Conservation (phyloP, 2,888 invertebrate species). For the Idaea straminata region DNA sequence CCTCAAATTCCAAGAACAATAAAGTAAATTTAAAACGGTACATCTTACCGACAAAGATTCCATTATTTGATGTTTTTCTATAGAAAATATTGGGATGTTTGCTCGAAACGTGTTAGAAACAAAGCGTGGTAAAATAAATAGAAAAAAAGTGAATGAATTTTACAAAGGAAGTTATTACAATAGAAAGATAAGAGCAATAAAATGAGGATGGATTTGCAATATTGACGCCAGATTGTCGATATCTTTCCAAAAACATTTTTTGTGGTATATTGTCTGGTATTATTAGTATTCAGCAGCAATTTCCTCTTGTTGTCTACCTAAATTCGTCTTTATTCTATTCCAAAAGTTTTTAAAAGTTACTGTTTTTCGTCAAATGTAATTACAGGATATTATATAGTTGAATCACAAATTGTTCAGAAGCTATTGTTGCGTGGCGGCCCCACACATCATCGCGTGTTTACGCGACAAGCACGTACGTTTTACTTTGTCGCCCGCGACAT, state of each 20-base stretch:
- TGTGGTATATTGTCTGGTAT: not conserved
- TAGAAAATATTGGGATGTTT: conserved; percentile 52
- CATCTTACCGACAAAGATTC: conserved; percentile 32
- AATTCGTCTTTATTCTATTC: not conserved
- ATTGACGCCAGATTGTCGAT: not conserved
- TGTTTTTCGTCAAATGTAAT: not conserved
- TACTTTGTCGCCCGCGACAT: conserved; percentile 77
- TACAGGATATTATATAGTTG: conserved; percentile 64
- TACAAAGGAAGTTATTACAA: conserved; percentile 30
- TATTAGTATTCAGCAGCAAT: not conserved
- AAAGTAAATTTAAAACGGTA: conserved; percentile 29
- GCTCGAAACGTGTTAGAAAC: conserved; percentile 50
- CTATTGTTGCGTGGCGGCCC: conserved; percentile 70
- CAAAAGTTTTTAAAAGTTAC: not conserved
- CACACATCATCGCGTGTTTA: conserved; percentile 75
- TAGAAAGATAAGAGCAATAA: conserved; percentile 25
- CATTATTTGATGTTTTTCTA: conserved; percentile 39
- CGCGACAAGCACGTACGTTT: conserved; percentile 71
- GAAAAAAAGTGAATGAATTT: conserved; percentile 42
- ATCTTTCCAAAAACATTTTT: not conserved
- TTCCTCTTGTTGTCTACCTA: not conserved
- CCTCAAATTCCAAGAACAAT: conserved; percentile 22
- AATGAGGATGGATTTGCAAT: conserved; percentile 15
- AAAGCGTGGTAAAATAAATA: conserved; percentile 36
- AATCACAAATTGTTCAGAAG: conserved; percentile 74